phyloP scores from a whole-genome alignment of 2,113 vertebrate genomes.

The Dermatemys mawii region DNA sequence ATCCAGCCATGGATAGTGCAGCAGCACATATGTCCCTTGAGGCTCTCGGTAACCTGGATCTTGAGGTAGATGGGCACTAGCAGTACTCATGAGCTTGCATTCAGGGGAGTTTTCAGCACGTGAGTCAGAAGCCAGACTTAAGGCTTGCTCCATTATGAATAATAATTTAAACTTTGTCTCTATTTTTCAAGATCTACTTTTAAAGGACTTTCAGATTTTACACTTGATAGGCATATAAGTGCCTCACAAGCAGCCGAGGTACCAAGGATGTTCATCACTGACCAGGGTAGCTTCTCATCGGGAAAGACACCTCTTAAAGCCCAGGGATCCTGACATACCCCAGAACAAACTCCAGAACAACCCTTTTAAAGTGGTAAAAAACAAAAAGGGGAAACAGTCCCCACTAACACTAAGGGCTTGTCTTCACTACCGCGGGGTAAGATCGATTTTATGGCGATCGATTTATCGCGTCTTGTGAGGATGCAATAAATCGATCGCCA shows the following conservation, averaged over 20 bases:
- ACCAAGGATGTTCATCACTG: background rate
- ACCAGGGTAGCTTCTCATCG: background rate
- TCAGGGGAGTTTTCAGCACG: background rate
- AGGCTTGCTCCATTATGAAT: background rate
- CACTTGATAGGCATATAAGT: background rate
- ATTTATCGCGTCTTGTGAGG: too few species aligned
- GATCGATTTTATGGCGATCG: too few species aligned
- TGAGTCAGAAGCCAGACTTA: background rate
- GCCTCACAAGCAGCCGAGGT: background rate
- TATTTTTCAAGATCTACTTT: background rate
- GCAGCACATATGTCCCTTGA: background rate
- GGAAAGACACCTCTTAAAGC: background rate
- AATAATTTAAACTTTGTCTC: background rate
- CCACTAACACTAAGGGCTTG: background rate
- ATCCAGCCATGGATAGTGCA: background rate
- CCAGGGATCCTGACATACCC: background rate
- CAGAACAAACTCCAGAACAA: background rate
- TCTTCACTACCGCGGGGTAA: too few species aligned
- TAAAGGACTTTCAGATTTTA: too few species aligned
- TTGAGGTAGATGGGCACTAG: background rate
- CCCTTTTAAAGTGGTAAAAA: background rate
- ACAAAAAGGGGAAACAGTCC: background rate
- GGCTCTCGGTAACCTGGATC: background rate
- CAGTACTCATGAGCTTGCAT: background rate
- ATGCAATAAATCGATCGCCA: too few species aligned